Percentiles rank a stretch among this genome's conserved stretches.
phyloP scores from a whole-genome alignment of 2,888 invertebrate genomes.

The Eurytoma adleriae region DNA sequence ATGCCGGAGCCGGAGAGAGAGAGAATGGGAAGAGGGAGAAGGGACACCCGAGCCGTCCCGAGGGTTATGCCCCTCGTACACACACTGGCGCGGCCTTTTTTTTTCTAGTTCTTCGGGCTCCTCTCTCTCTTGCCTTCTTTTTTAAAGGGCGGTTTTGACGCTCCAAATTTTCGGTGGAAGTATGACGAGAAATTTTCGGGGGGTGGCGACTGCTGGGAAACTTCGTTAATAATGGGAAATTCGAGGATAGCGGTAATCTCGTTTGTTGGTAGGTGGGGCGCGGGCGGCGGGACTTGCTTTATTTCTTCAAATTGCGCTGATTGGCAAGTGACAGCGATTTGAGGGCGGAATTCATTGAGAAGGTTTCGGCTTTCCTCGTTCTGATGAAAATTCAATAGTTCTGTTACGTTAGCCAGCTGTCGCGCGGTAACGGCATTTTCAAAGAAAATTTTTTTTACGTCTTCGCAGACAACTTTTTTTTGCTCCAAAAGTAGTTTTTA shows the following conservation, averaged over 20 bases:
- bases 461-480: too few relatives aligned
- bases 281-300: not conserved
- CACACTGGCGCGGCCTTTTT: slow-evolving; percentile 5
- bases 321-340: slow-evolving; percentile 3
- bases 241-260: slow-evolving; percentile 33
- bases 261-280: slow-evolving; percentile 12
- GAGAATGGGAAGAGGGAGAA: not conserved
- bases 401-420: too few relatives aligned
- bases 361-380: not conserved
- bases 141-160: slow-evolving; percentile 27
- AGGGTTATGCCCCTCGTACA: slow-evolving; percentile 40
- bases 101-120: not conserved
- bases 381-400: not conserved
- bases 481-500: too few relatives aligned
- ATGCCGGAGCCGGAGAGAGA: slow-evolving; percentile 6
- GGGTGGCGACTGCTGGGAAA: slow-evolving; percentile 1
- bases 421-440: too few relatives aligned
- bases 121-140: not conserved
- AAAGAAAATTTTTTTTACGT: too few relatives aligned
- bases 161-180: not conserved
- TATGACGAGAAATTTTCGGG: slow-evolving; percentile 31
- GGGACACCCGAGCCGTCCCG: slow-evolving; percentile 2
- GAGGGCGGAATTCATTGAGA: slow-evolving; percentile 7
- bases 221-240: slow-evolving; percentile 28
- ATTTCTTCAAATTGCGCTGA: too few relatives aligned